These are phyloP conservation scores for Mythimna pallens DNA, from an alignment of 2,888 invertebrate species.

Conservation along the genomic window DNA sequence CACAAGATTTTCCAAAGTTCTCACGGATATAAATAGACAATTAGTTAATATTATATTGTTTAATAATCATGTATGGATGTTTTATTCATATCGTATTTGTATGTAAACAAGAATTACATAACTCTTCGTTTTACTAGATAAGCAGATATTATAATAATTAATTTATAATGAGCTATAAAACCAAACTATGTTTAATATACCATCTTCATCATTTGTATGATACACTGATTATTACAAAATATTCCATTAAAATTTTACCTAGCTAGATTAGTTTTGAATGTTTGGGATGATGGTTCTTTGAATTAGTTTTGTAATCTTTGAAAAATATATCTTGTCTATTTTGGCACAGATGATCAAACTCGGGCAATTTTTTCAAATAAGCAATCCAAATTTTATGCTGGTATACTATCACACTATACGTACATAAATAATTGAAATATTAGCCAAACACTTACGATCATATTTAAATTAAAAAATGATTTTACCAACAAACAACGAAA, in stretches of 20 bases:
- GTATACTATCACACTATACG: too few species aligned
- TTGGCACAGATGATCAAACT: too few species aligned
- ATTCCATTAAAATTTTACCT: slow-evolving; percentile 3
- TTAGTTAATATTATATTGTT: slow-evolving; percentile 41
- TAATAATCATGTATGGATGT: slow-evolving; percentile 26
- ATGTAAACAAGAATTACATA: slow-evolving; percentile 39
- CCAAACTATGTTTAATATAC: slow-evolving; percentile 10
- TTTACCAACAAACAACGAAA: slow-evolving; percentile 1
- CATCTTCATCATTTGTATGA: neutral
- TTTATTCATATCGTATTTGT: slow-evolving; percentile 32
- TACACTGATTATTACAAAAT: slow-evolving; percentile 14
- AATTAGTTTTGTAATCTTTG: slow-evolving; percentile 1
- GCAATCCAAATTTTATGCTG: too few species aligned
- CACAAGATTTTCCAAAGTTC: slow-evolving; percentile 11
- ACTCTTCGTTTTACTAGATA: slow-evolving; percentile 31
- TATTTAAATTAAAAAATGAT: neutral
- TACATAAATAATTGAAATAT: too few species aligned
- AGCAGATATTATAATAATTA: slow-evolving; percentile 33
- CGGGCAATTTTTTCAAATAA: too few species aligned
- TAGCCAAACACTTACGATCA: too few species aligned
- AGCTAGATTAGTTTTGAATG: slow-evolving; percentile 1
- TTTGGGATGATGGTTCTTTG: neutral
- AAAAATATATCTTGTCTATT: neutral
- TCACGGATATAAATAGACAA: slow-evolving; percentile 28
- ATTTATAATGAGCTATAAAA: slow-evolving; percentile 30